Conservation (phyloP, 2,888 invertebrate genomes). For the Kryphioiulus occultus region DNA sequence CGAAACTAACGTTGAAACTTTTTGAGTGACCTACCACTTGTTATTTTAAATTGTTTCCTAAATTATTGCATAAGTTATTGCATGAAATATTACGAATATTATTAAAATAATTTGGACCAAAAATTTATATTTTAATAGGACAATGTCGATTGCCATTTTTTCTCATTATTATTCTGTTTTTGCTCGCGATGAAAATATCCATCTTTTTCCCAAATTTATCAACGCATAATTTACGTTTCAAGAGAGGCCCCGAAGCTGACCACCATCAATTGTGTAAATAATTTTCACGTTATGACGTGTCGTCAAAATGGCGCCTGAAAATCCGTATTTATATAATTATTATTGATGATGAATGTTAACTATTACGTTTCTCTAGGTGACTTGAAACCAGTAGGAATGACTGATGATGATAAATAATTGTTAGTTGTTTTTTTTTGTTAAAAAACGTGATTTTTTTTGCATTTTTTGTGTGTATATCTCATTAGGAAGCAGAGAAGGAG, state of each 20-base stretch:
- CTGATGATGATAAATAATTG: neutral
- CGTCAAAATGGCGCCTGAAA: neutral
- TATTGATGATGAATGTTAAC: neutral
- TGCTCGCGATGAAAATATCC: too few relatives aligned
- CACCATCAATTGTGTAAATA: neutral
- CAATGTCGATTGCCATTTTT: too few relatives aligned
- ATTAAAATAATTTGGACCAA: too few relatives aligned
- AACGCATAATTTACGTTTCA: neutral
- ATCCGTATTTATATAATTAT: neutral
- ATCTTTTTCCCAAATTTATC: neutral
- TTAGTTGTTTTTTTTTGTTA: neutral
- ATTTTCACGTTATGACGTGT: neutral
- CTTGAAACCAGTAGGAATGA: conserved; percentile 7
- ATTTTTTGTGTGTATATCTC: conserved; percentile 14
- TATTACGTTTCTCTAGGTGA: conserved; percentile 15
- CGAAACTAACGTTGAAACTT: too few relatives aligned
- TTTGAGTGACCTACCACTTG: too few relatives aligned
- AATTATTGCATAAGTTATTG: too few relatives aligned
- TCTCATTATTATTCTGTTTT: too few relatives aligned
- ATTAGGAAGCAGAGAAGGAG: neutral
- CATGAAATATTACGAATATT: too few relatives aligned
- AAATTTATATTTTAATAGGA: too few relatives aligned
- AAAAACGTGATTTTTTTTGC: neutral
- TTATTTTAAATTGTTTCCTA: too few relatives aligned
- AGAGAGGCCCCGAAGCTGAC: neutral